A percentile compares a stretch with the other conserved stretches of the same genome.
These are phyloP conservation scores for Bicyclus anynana DNA, from an alignment of 1,140 invertebrate genomes.

Conservation along the genomic window DNA sequence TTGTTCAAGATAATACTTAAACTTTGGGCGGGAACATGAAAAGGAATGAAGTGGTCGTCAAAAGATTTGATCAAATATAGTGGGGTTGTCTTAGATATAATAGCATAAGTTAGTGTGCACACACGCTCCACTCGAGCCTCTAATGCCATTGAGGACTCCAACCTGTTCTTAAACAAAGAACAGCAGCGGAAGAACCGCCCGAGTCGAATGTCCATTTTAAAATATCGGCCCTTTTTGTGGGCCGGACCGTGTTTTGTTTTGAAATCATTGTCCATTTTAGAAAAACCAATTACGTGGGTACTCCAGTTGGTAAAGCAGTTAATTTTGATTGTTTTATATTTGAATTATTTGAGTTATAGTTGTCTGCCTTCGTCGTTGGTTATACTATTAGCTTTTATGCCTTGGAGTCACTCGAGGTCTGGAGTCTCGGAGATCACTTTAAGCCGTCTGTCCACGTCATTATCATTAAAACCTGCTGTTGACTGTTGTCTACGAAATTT, in stretches of 20 bases:
- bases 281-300: no score
- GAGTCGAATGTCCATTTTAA: background rate
- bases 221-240: background rate
- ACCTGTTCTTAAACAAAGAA: slow-evolving; percentile 68
- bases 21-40: slow-evolving; percentile 62
- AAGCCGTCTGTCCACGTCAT: no score
- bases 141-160: slow-evolving; percentile 54
- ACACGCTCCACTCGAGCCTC: slow-evolving; percentile 53
- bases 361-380: no score
- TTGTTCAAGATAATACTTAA: slow-evolving; percentile 33
- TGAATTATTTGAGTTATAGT: no score
- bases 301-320: no score
- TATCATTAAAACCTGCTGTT: no score
- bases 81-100: slow-evolving; percentile 69
- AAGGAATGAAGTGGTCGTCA: slow-evolving; percentile 47
- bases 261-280: background rate
- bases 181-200: slow-evolving; percentile 33
- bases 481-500: no score
- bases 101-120: slow-evolving; percentile 65
- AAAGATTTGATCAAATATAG: slow-evolving; percentile 67
- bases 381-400: no score
- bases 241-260: background rate
- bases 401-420: no score
- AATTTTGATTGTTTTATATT: no score
- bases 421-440: no score